Percentiles rank a stretch among this genome's conserved stretches.
phyloP scores from a whole-genome alignment of 2,888 invertebrate species.

The Imbricaverruca yamaguchii region DNA sequence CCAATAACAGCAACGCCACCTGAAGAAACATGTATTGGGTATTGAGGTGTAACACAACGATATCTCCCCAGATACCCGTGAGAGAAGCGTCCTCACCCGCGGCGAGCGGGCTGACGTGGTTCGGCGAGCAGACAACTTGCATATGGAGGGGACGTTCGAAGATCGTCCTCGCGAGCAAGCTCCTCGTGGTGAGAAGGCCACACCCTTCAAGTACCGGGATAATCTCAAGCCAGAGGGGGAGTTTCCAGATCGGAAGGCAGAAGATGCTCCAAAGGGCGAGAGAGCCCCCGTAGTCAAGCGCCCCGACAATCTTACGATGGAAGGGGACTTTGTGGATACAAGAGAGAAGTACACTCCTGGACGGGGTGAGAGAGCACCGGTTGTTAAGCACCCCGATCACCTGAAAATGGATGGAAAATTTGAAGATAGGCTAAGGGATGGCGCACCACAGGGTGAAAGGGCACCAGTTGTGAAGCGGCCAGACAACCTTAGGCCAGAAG shows the following conservation, averaged over 20 bases:
- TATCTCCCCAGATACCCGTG: neutral
- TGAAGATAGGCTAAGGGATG: constrained; percentile 47
- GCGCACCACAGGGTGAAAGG: constrained; percentile 29
- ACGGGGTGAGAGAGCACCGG: constrained; percentile 40
- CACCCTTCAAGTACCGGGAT: constrained; percentile 38
- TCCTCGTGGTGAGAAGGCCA: constrained; percentile 43
- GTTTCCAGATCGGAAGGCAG: constrained; percentile 28
- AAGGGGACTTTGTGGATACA: constrained; percentile 25
- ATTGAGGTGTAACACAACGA: no score
- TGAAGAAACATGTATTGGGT: no score
- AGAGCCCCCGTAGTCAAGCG: constrained; percentile 29
- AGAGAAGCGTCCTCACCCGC: neutral
- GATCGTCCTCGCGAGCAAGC: constrained; percentile 33
- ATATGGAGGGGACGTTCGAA: constrained; percentile 30
- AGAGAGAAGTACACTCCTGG: constrained; percentile 32
- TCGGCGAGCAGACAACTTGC: constrained; percentile 30
- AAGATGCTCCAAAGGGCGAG: constrained; percentile 31
- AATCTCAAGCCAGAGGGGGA: constrained; percentile 48
- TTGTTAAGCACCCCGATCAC: constrained; percentile 43
- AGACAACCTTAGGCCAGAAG: constrained; percentile 45
- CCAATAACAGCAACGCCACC: no score
- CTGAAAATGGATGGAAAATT: constrained; percentile 50
- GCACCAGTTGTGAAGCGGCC: constrained; percentile 29
- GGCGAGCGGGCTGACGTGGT: constrained; percentile 30
- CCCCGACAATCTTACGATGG: constrained; percentile 40